Percentiles rank a stretch among this genome's conserved stretches.
phyloP scores from a whole-genome alignment of 2,888 invertebrate species.

The Octonoba sinensis region DNA sequence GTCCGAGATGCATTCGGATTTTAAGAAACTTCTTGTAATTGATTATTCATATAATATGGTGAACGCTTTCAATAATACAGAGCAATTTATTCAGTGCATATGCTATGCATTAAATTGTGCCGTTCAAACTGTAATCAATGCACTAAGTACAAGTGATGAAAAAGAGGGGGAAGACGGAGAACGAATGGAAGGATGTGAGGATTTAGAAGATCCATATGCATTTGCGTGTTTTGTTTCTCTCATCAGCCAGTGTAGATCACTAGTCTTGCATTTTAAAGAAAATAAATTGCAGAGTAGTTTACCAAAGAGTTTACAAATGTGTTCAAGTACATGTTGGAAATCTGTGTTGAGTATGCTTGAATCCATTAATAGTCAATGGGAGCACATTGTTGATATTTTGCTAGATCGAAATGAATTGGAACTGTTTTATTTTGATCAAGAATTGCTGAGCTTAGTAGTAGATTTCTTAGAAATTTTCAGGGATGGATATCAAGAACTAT shows the following conservation, averaged over 20 bases:
- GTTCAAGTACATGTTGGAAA: conserved; percentile 54
- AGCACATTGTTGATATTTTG: conserved; percentile 46
- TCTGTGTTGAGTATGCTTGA: conserved; percentile 52
- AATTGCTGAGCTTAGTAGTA: conserved; percentile 45
- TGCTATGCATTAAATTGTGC: conserved; percentile 55
- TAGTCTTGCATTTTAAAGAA: conserved; percentile 56
- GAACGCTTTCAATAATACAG: conserved; percentile 49
- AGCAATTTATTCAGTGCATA: conserved; percentile 59
- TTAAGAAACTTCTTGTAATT: conserved; percentile 46
- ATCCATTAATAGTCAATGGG: conserved; percentile 60
- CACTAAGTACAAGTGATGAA: conserved; percentile 37
- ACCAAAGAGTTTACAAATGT: conserved; percentile 48
- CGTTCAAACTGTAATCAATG: conserved; percentile 52
- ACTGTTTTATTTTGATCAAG: conserved; percentile 50
- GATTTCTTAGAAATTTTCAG: conserved; percentile 59
- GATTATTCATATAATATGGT: conserved; percentile 62
- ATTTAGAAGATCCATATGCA: conserved; percentile 44
- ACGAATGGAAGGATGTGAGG: not conserved
- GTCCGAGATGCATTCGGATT: conserved; percentile 45
- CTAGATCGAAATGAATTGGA: conserved; percentile 39
- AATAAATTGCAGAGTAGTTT: conserved; percentile 49
- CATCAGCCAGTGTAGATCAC: conserved; percentile 44
- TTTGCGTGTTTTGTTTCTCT: conserved; percentile 58
- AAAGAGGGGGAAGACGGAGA: conserved; percentile 15
- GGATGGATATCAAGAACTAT: conserved; percentile 49